Conservation (phyloP, 2,113 vertebrate species). For the Oxyura jamaicensis region DNA sequence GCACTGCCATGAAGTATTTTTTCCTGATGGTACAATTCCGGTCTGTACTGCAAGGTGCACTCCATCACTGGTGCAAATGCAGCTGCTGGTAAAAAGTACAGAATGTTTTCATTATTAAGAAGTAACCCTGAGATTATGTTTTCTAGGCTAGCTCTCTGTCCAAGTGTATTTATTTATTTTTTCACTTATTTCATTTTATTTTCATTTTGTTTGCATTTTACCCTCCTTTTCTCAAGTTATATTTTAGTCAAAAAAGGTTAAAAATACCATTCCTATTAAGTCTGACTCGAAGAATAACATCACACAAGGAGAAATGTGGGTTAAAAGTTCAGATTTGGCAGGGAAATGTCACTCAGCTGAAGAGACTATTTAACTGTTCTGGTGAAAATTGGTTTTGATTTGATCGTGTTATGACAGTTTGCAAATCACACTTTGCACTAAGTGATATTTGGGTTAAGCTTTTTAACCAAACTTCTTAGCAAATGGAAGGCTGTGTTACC, state of each 20-base stretch:
- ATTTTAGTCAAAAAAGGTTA: not conserved
- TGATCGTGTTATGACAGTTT: slow-evolving; percentile 70
- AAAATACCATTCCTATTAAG: not conserved
- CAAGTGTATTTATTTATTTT: not conserved
- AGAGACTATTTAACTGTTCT: slow-evolving; percentile 62
- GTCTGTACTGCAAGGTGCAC: slow-evolving; percentile 3
- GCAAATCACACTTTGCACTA: slow-evolving; percentile 63
- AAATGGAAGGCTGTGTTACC: slow-evolving; percentile 1
- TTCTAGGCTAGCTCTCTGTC: not conserved
- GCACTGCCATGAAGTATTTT: slow-evolving; percentile 54
- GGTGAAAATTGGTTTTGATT: slow-evolving; percentile 68
- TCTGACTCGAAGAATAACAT: slow-evolving; percentile 8
- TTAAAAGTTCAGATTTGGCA: slow-evolving; percentile 66
- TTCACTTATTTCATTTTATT: not conserved
- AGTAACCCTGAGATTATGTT: not conserved
- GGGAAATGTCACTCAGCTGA: slow-evolving; percentile 54
- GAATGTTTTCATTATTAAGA: not conserved
- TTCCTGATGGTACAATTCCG: slow-evolving; percentile 3
- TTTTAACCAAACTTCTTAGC: slow-evolving; percentile 48
- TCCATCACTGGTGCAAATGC: slow-evolving; percentile 30
- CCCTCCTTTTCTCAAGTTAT: not conserved
- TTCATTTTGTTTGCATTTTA: not conserved
- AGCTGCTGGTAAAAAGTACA: not conserved
- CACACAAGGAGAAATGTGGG: not conserved
- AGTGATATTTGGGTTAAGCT: slow-evolving; percentile 56